phyloP scores from a whole-genome alignment of 2,113 vertebrate genomes.

The Antennarius striatus region DNA sequence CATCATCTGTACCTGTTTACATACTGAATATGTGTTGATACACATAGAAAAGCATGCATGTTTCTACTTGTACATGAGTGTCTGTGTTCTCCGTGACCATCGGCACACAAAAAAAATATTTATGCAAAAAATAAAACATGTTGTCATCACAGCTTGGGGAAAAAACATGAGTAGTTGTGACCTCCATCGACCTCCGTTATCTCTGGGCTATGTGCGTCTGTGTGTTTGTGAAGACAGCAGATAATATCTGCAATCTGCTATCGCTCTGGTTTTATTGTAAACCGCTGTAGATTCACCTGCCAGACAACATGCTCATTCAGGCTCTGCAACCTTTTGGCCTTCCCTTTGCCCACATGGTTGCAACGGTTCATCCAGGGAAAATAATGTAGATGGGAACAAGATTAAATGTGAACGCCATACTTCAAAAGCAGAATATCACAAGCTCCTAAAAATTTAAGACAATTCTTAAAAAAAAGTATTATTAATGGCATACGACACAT shows the following conservation, averaged over 20 bases:
- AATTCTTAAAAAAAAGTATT: background rate
- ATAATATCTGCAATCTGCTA: constrained; percentile 48
- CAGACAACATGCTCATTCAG: constrained; percentile 39
- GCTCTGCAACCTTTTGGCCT: constrained; percentile 34
- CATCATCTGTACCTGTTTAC: constrained; percentile 7
- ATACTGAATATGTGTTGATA: constrained; percentile 2
- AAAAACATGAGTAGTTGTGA: constrained; percentile 57
- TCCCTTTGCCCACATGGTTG: constrained; percentile 17
- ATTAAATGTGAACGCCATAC: background rate
- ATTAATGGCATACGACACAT: too few species aligned
- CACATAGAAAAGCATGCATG: constrained; percentile 6
- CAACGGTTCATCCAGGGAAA: background rate
- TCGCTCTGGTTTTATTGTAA: constrained; percentile 45
- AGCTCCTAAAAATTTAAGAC: too few species aligned
- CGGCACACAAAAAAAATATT: constrained; percentile 12
- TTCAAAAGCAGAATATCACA: background rate
- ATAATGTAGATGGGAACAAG: background rate
- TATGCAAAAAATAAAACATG: constrained; percentile 44
- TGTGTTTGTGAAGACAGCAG: constrained; percentile 29
- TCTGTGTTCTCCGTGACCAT: background rate
- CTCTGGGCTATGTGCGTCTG: constrained; percentile 9
- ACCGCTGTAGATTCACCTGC: constrained; percentile 58
- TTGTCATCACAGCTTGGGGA: constrained; percentile 48
- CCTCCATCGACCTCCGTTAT: constrained; percentile 35
- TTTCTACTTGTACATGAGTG: constrained; percentile 3